phyloP scores from a whole-genome alignment of 2,888 invertebrate species.

The Polyploca ridens region DNA sequence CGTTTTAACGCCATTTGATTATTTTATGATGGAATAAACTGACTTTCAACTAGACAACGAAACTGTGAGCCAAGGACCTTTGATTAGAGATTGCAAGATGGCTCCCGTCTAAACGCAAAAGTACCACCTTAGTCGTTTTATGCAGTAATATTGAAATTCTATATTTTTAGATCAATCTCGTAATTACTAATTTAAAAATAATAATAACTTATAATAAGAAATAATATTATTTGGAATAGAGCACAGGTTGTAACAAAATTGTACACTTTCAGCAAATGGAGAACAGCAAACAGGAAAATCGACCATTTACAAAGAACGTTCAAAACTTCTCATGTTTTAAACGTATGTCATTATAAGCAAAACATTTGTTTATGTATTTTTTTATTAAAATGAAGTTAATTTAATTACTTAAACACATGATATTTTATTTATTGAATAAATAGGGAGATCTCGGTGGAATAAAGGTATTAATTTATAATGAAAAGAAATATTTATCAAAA shows the following conservation, averaged over 20 bases:
- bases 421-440: not conserved
- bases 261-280: slow-evolving; percentile 77
- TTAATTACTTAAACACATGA: not conserved
- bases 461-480: not conserved
- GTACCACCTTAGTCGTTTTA: slow-evolving; percentile 88
- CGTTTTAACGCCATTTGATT: slow-evolving; percentile 97
- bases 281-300: slow-evolving; percentile 83
- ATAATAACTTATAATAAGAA: slow-evolving; percentile 79
- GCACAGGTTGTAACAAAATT: slow-evolving; percentile 73
- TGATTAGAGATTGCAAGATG: slow-evolving; percentile 95
- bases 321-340: slow-evolving; percentile 44
- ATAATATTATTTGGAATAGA: slow-evolving; percentile 71
- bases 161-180: slow-evolving; percentile 62
- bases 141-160: slow-evolving; percentile 68
- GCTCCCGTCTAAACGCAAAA: slow-evolving; percentile 92
- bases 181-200: slow-evolving; percentile 73
- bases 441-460: not conserved
- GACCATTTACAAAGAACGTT: slow-evolving; percentile 78
- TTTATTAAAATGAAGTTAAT: not conserved
- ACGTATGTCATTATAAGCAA: slow-evolving; percentile 30
- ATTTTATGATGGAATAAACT: slow-evolving; percentile 89
- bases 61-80: slow-evolving; percentile 93
- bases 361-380: slow-evolving; percentile 17
- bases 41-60: slow-evolving; percentile 92
- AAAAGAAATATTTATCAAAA: not conserved